Percentiles rank a stretch among this genome's conserved stretches.
Evolutionary conservation across 2,888 invertebrate species (phyloP).

Genomic region (Netelia virgata): DNA sequence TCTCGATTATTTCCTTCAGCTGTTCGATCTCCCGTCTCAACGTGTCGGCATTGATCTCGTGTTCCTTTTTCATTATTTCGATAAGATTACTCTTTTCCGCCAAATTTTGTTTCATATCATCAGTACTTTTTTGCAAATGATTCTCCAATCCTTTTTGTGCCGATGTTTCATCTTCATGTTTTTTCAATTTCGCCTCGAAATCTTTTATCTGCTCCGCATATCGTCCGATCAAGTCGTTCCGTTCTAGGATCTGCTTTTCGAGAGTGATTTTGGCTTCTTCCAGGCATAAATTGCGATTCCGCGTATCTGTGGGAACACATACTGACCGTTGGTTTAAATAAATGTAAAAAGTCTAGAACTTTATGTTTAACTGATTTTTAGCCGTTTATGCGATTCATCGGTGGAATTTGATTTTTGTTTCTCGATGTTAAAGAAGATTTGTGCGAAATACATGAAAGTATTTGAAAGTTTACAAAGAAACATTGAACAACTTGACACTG

Average conservation of each 20-base stretch:
- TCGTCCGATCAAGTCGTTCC: slow-evolving; percentile 79
- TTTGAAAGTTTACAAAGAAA: no score
- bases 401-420: no score
- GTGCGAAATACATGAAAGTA: no score
- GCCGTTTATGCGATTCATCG: no score
- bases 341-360: no score
- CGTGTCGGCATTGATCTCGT: slow-evolving; percentile 73
- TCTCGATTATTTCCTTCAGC: slow-evolving; percentile 79
- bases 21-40: slow-evolving; percentile 79
- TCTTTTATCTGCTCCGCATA: slow-evolving; percentile 80
- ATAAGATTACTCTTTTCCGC: slow-evolving; percentile 82
- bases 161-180: slow-evolving; percentile 76
- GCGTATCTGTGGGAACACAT: slow-evolving; percentile 72
- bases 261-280: slow-evolving; percentile 81
- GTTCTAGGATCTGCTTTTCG: slow-evolving; percentile 81
- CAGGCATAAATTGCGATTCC: slow-evolving; percentile 79
- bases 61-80: slow-evolving; percentile 82
- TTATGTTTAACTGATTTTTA: no score
- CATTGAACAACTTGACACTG: no score
- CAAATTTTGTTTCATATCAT: slow-evolving; percentile 79
- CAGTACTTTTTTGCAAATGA: slow-evolving; percentile 81
- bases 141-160: slow-evolving; percentile 74
- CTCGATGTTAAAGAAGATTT: no score
- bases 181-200: slow-evolving; percentile 75
- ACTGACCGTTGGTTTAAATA: not conserved